Conservation (phyloP, 2,797 vertebrate genomes). For the Sebastes hopkinsi region DNA sequence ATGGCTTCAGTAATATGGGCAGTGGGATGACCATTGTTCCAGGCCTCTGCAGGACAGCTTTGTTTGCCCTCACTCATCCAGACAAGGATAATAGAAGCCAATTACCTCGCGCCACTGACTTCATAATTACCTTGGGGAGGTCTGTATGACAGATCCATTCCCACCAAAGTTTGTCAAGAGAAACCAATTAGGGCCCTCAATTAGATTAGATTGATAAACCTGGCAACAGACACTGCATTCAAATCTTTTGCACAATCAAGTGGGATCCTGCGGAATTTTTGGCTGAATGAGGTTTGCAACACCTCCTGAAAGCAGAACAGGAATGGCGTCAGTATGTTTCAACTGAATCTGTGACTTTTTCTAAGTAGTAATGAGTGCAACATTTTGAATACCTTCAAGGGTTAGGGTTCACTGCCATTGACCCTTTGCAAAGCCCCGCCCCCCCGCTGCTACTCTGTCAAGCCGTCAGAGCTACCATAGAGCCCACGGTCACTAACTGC, state of each 20-base stretch:
- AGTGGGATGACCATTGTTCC: constrained; percentile 34
- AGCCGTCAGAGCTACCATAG: no score
- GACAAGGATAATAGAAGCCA: constrained; percentile 61
- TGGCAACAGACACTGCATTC: background rate
- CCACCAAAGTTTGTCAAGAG: constrained; percentile 19
- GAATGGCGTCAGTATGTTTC: background rate
- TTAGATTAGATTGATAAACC: background rate
- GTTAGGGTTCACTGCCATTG: background rate
- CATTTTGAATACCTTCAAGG: background rate
- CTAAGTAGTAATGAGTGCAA: background rate
- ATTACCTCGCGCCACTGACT: constrained; percentile 65
- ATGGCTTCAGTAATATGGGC: background rate
- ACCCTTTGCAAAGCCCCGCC: no score
- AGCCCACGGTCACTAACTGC: no score
- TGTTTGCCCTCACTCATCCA: constrained; percentile 65
- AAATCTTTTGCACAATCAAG: background rate
- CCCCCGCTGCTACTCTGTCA: no score
- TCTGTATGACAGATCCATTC: constrained; percentile 23
- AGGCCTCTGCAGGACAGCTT: constrained; percentile 54
- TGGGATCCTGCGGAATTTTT: background rate
- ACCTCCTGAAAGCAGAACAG: background rate
- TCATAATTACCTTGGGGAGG: constrained; percentile 42
- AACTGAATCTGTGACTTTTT: background rate
- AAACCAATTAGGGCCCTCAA: constrained; percentile 4
- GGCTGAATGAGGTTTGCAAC: background rate